phyloP scores from a whole-genome alignment of 2,888 invertebrate species.

The Spodoptera exigua region DNA sequence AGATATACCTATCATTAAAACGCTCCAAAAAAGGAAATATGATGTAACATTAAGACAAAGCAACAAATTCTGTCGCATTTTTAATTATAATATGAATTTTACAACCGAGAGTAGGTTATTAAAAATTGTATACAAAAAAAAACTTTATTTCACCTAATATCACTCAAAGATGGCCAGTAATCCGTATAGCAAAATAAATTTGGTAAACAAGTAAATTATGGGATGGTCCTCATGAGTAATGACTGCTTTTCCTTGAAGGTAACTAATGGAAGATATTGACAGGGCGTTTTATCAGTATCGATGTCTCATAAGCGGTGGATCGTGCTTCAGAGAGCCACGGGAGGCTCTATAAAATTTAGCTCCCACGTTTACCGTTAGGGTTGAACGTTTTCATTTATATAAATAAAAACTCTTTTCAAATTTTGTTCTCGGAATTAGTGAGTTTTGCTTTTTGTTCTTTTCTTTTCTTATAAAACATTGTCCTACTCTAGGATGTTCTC shows the following conservation, averaged over 20 bases:
- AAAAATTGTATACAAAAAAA: slow-evolving; percentile 7
- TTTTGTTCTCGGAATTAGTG: neutral
- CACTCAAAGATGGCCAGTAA: slow-evolving; percentile 3
- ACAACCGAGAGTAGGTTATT: slow-evolving; percentile 8
- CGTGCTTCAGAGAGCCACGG: slow-evolving; percentile 50
- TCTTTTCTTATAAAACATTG: too few relatives aligned
- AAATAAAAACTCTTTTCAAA: slow-evolving; percentile 2
- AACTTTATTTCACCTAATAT: neutral
- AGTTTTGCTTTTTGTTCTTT: neutral
- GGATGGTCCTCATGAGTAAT: slow-evolving; percentile 23
- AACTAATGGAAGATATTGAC: slow-evolving; percentile 34
- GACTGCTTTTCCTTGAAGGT: slow-evolving; percentile 15
- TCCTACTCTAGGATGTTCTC: too few relatives aligned
- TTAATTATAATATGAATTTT: too few relatives aligned
- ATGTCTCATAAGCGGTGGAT: slow-evolving; percentile 32
- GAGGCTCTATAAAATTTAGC: slow-evolving; percentile 57
- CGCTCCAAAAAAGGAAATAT: too few relatives aligned
- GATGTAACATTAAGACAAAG: too few relatives aligned
- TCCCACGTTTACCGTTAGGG: slow-evolving; percentile 14
- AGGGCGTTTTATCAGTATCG: slow-evolving; percentile 45
- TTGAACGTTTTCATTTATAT: neutral
- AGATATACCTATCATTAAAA: too few relatives aligned
- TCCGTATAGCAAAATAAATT: slow-evolving; percentile 19
- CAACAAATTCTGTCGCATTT: too few relatives aligned
- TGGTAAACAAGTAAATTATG: slow-evolving; percentile 29